Conservation (phyloP, 2,797 vertebrate genomes). For the Austrolebias charrua region DNA sequence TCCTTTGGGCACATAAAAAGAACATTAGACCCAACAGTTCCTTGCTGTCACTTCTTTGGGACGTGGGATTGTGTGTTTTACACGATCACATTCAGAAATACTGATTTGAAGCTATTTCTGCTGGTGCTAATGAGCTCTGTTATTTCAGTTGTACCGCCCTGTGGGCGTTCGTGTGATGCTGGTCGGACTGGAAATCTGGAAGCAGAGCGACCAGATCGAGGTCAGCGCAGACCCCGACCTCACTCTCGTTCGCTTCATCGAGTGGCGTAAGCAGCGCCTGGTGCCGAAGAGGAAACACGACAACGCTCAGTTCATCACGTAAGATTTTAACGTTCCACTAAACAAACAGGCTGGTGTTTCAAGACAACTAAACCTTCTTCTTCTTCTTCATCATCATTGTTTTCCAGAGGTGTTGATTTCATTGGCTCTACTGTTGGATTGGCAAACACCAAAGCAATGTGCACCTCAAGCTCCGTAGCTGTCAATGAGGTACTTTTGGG, state of each 20-base stretch:
- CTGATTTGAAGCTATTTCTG: neutral
- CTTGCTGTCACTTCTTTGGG: slow-evolving; percentile 22
- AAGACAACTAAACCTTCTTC: slow-evolving; percentile 1
- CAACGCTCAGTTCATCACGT: slow-evolving; percentile 94
- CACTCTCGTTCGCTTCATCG: slow-evolving; percentile 83
- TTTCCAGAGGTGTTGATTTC: slow-evolving; percentile 84
- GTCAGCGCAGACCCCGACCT: slow-evolving; percentile 76
- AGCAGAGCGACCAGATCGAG: slow-evolving; percentile 73
- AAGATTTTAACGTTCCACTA: slow-evolving; percentile 50
- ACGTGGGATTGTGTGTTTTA: slow-evolving; percentile 1
- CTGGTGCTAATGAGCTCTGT: slow-evolving; percentile 1
- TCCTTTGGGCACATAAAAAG: slow-evolving; percentile 28
- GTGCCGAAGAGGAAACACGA: slow-evolving; percentile 80
- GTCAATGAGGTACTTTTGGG: slow-evolving; percentile 85
- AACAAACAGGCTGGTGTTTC: neutral
- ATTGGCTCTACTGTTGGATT: slow-evolving; percentile 85
- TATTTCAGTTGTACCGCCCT: slow-evolving; percentile 85
- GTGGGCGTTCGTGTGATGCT: slow-evolving; percentile 87
- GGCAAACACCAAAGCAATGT: slow-evolving; percentile 86
- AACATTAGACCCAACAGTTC: slow-evolving; percentile 27
- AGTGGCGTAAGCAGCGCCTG: slow-evolving; percentile 81
- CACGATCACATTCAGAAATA: slow-evolving; percentile 12
- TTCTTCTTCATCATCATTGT: slow-evolving; percentile 34
- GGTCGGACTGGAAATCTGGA: slow-evolving; percentile 91
- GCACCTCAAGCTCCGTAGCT: slow-evolving; percentile 83